Base-by-base conservation (phyloP, 2,888 invertebrate genomes). In the Nesidiocoris tenuis region DNA sequence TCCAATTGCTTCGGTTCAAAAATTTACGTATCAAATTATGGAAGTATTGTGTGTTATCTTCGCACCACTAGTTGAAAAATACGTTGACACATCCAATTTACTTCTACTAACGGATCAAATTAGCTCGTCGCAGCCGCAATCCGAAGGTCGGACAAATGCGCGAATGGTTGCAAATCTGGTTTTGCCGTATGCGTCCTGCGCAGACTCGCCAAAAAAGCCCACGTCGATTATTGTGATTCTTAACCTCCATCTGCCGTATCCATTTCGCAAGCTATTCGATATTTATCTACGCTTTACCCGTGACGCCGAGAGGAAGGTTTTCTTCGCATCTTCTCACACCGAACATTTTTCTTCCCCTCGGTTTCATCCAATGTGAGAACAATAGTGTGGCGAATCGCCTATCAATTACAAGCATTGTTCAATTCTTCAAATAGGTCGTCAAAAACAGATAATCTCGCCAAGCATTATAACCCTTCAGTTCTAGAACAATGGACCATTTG, bases 341-440 rank as follows among this genome's bases (percentile, higher is more conserved):
- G 39, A 39, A 12, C 39, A 39, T 39, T 56, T 56, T 54, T 56
- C 67, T 56, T 23, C 56, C 22, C 17, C 39, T 70, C 59, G 59
- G 5, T 57, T 61, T 22, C 59, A 24, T 25, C 22, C 61, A 61
- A 70, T 70, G 61, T n/a, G 70, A 59, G 59, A 70, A 70, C 70
- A 70, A 70, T 70, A 24, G 70, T 70, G 70, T 59, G 25, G 70
- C 70, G 24, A 70, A 70, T 70, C 70, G 59, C n/a, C 70, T 70
- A 70, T 70, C 70, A 70, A 70, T 70, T 70, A 70, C 70, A n/a
- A 22, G 24, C 59, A 70, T 70, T 70, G 70, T 70, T 70, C 70
- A 57, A 25, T 70, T 70, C 70, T 19, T 70, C 70, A 70, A 70
- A 70, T 70, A 59, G 70, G 70, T 70, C 70, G 70, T 70, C 70